These are phyloP conservation scores for Stomatorhinus walkeri DNA, from an alignment of 2,797 vertebrate genomes.

Conservation along the genomic window DNA sequence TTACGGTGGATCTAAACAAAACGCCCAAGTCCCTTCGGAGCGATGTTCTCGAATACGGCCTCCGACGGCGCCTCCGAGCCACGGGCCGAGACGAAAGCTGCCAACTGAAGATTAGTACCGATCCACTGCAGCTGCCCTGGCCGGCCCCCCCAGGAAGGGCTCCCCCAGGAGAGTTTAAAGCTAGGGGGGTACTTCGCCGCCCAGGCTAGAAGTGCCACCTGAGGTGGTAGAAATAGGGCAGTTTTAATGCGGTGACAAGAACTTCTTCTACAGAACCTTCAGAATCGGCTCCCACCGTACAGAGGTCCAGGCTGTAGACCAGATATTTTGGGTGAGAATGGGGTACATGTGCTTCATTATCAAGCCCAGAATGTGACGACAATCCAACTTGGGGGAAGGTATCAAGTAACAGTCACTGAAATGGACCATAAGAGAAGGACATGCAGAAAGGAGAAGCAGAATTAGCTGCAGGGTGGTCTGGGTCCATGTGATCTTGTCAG, in stretches of 20 bases:
- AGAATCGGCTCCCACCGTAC: not conserved
- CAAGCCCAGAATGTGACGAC: not conserved
- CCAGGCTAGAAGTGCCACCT: not conserved
- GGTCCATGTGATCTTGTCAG: not conserved
- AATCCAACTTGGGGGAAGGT: not conserved
- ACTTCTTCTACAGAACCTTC: not conserved
- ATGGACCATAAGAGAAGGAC: not conserved
- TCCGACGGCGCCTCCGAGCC: not conserved
- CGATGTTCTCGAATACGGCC: not conserved
- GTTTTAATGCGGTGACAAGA: not conserved
- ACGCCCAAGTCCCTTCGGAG: not conserved
- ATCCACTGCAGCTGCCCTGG: not conserved
- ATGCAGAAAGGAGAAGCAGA: not conserved
- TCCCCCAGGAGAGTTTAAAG: not conserved
- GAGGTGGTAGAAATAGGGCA: not conserved
- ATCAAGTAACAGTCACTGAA: not conserved
- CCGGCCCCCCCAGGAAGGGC: not conserved
- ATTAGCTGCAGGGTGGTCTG: not conserved
- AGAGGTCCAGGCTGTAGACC: not conserved
- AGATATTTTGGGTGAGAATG: not conserved
- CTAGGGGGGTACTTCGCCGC: not conserved
- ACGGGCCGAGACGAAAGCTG: not conserved
- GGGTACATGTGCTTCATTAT: not conserved
- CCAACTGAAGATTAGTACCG: not conserved
- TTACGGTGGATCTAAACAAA: slow-evolving; percentile 14